phyloP scores from a whole-genome alignment of 2,888 invertebrate genomes.

The Thymelicus lineola region DNA sequence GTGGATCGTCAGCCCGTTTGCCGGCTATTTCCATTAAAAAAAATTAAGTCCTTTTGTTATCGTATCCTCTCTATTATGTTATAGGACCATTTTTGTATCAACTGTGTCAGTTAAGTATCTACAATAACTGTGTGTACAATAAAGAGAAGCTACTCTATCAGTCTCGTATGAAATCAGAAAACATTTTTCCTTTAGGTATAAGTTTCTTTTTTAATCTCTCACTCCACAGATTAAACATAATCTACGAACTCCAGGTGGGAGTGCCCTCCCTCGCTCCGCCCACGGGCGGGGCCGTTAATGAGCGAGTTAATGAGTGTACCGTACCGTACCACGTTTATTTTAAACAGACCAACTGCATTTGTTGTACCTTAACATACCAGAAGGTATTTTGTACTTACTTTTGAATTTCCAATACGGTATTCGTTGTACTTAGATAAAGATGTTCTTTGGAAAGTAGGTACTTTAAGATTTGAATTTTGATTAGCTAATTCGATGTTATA shows the following conservation, averaged over 20 bases:
- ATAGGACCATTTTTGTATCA: too few relatives aligned
- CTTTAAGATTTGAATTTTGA: too few relatives aligned
- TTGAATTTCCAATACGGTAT: not conserved
- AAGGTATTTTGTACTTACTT: not conserved
- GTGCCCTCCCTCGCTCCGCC: slow-evolving; percentile 58
- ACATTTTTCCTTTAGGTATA: not conserved
- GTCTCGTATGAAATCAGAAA: too few relatives aligned
- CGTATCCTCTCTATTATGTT: too few relatives aligned
- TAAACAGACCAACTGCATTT: slow-evolving; percentile 18
- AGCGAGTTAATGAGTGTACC: slow-evolving; percentile 43
- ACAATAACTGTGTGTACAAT: not conserved
- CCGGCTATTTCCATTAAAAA: too few relatives aligned
- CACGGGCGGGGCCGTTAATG: slow-evolving; percentile 68
- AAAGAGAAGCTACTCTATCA: too few relatives aligned
- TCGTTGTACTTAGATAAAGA: too few relatives aligned
- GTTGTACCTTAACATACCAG: not conserved
- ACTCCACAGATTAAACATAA: not conserved
- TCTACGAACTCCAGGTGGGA: slow-evolving; percentile 44
- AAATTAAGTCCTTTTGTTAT: too few relatives aligned
- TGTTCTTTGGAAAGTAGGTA: too few relatives aligned
- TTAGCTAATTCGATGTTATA: too few relatives aligned
- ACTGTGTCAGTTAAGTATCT: too few relatives aligned
- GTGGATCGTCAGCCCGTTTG: too few relatives aligned
- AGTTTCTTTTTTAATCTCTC: not conserved
- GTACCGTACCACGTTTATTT: slow-evolving; percentile 9